These are phyloP conservation scores for Drosophila diplacantha DNA, from an alignment of 2,888 invertebrate genomes.

Conservation along the genomic window DNA sequence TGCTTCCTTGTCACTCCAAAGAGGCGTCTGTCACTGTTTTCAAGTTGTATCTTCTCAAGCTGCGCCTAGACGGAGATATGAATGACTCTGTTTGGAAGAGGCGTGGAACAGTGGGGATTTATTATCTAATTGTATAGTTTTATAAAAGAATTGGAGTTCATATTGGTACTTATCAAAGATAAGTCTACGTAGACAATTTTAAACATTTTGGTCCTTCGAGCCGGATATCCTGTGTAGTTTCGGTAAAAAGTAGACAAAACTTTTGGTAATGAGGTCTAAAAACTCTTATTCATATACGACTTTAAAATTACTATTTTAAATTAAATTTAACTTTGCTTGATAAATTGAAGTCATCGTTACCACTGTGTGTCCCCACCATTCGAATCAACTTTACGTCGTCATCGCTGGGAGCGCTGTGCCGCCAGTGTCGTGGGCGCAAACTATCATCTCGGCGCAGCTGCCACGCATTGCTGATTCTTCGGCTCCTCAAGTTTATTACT, in stretches of 20 bases:
- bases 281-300: neutral
- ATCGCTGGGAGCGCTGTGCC: constrained; percentile 27
- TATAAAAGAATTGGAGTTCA: neutral
- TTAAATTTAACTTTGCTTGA: neutral
- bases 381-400: constrained; percentile 33
- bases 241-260: no score
- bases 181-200: no score
- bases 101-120: constrained; percentile 23
- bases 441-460: constrained; percentile 53
- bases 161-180: neutral
- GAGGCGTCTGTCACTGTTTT: constrained; percentile 49
- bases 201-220: neutral
- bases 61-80: constrained; percentile 48
- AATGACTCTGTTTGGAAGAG: constrained; percentile 9
- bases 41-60: constrained; percentile 46
- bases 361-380: constrained; percentile 25
- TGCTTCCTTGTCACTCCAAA: constrained; percentile 59
- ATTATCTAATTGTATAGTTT: neutral
- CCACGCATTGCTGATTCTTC: constrained; percentile 67
- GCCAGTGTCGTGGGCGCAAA: constrained; percentile 57
- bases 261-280: neutral
- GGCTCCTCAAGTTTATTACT: constrained; percentile 50
- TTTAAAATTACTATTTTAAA: neutral
- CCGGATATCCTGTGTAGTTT: neutral
- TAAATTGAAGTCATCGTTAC: neutral